These are phyloP conservation scores for Pocota personata DNA, from an alignment of 2,888 invertebrate species.

Conservation along the genomic window DNA sequence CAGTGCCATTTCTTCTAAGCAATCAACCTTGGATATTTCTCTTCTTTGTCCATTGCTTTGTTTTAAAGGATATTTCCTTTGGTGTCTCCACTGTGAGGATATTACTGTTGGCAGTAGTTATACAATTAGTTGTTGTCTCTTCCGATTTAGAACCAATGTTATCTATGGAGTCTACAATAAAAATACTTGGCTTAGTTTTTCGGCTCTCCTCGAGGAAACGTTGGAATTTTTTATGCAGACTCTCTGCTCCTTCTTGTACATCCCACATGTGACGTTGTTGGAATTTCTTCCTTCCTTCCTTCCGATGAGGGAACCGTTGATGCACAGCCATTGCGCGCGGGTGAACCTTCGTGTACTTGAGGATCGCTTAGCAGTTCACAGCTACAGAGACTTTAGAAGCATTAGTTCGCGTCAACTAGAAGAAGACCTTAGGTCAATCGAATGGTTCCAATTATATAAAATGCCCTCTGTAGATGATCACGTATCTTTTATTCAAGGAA, in stretches of 20 bases:
- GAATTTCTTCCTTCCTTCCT: constrained; percentile 28
- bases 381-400: no score
- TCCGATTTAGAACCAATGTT: constrained; percentile 40
- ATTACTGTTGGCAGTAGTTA: constrained; percentile 4
- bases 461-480: no score
- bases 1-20: constrained; percentile 41
- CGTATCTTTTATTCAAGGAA: no score
- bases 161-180: constrained; percentile 78
- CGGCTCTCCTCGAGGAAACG: constrained; percentile 78
- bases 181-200: constrained; percentile 79
- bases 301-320: constrained; percentile 54
- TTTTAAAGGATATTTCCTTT: not conserved
- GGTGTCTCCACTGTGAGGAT: not conserved
- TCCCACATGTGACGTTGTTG: not conserved
- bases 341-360: not conserved
- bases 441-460: no score
- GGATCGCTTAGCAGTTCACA: constrained; percentile 46
- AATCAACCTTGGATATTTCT: constrained; percentile 24
- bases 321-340: constrained; percentile 33
- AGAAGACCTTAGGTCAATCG: no score
- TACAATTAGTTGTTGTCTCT: not conserved
- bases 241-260: not conserved
- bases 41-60: constrained; percentile 21
- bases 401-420: no score
- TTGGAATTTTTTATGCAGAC: constrained; percentile 74